These are phyloP conservation scores for Gymnodraco acuticeps DNA, from an alignment of 2,797 vertebrate genomes.

Conservation along the genomic window DNA sequence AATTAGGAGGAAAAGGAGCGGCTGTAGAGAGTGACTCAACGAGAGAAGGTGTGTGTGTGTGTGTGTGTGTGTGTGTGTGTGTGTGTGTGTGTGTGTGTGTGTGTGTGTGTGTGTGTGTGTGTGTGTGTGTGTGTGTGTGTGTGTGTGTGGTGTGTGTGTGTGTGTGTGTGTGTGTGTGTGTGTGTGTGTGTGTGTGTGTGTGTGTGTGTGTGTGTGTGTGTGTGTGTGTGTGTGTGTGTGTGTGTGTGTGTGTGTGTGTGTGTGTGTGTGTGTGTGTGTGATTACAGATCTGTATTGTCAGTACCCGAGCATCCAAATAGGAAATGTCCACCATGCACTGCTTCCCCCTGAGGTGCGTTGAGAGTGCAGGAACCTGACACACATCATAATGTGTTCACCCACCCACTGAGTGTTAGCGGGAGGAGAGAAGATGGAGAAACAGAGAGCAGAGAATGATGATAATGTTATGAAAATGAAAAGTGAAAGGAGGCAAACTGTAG, in stretches of 20 bases:
- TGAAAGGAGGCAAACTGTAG: neutral
- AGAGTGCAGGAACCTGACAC: conserved; percentile 45
- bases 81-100: no score
- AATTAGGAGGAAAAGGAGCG: conserved; percentile 32
- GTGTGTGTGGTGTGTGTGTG: no score
- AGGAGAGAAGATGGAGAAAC: neutral
- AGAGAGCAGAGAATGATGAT: neutral
- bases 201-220: no score
- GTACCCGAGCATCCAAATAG: conserved; percentile 35
- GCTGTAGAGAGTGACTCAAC: neutral
- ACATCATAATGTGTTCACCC: conserved; percentile 45
- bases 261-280: neutral
- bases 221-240: no score
- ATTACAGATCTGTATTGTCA: conserved; percentile 9
- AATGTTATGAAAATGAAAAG: neutral
- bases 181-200: no score
- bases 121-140: no score
- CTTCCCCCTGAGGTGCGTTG: conserved; percentile 22
- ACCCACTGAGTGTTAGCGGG: conserved; percentile 1
- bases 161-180: no score
- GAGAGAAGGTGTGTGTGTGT: neutral
- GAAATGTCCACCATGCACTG: conserved; percentile 30
- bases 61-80: no score
- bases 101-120: no score
- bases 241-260: neutral